phyloP scores from a whole-genome alignment of 2,888 invertebrate genomes.

The Philonicus albiceps region DNA sequence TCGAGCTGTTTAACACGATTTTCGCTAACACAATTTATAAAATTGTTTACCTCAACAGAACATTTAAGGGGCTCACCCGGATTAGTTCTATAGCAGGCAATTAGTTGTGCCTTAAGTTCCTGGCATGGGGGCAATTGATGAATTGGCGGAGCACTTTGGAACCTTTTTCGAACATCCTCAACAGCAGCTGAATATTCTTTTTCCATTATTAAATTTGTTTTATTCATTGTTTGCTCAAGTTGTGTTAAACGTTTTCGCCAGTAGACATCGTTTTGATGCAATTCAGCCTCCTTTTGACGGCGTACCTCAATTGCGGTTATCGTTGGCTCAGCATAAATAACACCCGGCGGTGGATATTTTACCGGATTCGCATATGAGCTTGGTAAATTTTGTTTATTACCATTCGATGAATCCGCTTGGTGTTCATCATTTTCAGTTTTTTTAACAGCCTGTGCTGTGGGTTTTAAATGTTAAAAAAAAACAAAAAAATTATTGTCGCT shows the following conservation, averaged over 20 bases:
- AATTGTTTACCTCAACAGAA: conserved; percentile 68
- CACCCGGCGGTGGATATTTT: conserved; percentile 28
- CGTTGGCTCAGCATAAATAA: conserved; percentile 54
- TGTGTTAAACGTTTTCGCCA: conserved; percentile 68
- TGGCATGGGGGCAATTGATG: conserved; percentile 66
- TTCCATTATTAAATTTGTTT: conserved; percentile 68
- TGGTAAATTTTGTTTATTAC: conserved; percentile 36
- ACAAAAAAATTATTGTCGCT: not conserved
- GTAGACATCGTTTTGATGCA: conserved; percentile 68
- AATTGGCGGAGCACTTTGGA: conserved; percentile 57
- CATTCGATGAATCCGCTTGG: not conserved
- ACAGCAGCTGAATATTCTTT: conserved; percentile 68
- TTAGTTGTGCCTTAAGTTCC: conserved; percentile 66
- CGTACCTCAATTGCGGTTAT: conserved; percentile 60
- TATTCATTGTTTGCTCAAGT: conserved; percentile 67
- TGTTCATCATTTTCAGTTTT: not conserved
- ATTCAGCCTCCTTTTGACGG: conserved; percentile 68
- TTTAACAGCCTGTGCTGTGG: conserved; percentile 3
- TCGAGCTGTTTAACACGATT: conserved; percentile 65
- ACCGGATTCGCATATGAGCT: conserved; percentile 46
- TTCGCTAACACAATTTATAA: conserved; percentile 69
- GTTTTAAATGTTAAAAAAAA: no score
- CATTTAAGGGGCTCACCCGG: conserved; percentile 69
- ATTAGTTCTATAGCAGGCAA: conserved; percentile 70
- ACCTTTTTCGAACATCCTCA: conserved; percentile 61